phyloP scores from a whole-genome alignment of 1,140 invertebrate genomes.

The Drosophila biarmipes region DNA sequence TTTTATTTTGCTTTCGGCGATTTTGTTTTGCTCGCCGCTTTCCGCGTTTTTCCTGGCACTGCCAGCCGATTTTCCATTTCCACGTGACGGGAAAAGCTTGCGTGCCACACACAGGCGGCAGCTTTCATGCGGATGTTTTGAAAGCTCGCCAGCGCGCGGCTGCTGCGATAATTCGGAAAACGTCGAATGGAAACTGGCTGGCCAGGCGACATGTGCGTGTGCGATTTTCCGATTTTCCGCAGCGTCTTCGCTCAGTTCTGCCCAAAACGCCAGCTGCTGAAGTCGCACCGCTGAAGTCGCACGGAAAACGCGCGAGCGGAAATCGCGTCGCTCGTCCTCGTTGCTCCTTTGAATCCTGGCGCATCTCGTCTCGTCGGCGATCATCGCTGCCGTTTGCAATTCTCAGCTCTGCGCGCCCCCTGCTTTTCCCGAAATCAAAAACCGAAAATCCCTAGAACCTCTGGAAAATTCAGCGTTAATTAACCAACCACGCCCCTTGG shows the following conservation, averaged over 20 bases:
- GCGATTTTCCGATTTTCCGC: constrained; percentile 22
- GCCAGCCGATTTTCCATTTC: constrained; percentile 15
- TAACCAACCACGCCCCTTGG: constrained; percentile 4
- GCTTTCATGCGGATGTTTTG: constrained; percentile 57
- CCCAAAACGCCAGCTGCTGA: constrained; percentile 72
- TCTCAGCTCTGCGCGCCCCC: background rate
- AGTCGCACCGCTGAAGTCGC: constrained; percentile 59
- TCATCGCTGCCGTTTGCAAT: constrained; percentile 25
- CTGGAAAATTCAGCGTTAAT: background rate
- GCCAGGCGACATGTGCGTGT: constrained; percentile 31
- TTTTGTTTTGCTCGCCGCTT: constrained; percentile 72
- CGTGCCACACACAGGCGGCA: constrained; percentile 55
- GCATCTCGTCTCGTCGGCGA: constrained; percentile 18
- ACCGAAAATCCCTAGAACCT: background rate
- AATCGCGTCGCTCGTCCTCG: constrained; percentile 35
- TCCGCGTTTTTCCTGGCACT: constrained; percentile 25
- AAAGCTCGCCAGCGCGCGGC: constrained; percentile 58
- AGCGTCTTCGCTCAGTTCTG: constrained; percentile 59
- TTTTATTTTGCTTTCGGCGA: constrained; percentile 17
- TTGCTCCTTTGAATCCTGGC: constrained; percentile 29
- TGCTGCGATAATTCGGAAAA: constrained; percentile 56
- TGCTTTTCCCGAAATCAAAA: background rate
- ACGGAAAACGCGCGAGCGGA: constrained; percentile 46
- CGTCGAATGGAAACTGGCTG: constrained; percentile 22
- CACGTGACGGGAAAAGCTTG: constrained; percentile 66